Evolutionary conservation across 2,797 vertebrate genomes (phyloP).

Genomic region (Labroides dimidiatus): DNA sequence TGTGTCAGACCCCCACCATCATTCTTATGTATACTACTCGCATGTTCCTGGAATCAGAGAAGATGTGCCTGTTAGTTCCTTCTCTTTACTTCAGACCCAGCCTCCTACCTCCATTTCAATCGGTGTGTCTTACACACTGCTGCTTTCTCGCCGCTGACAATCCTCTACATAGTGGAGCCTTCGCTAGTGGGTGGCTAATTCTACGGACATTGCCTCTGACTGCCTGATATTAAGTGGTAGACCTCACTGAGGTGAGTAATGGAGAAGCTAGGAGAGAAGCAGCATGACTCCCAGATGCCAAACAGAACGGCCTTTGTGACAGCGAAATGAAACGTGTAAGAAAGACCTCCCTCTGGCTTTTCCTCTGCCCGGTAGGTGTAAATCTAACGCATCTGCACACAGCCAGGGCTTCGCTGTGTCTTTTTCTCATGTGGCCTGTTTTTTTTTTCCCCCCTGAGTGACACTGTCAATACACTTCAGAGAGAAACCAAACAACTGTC

Average conservation of each 20-base stretch:
- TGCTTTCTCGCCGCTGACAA: slow-evolving; percentile 56
- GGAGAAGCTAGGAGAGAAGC: slow-evolving; percentile 58
- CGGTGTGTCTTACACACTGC: slow-evolving; percentile 56
- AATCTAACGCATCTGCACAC: slow-evolving; percentile 58
- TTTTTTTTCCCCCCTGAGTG: slow-evolving; percentile 56
- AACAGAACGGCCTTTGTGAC: slow-evolving; percentile 68
- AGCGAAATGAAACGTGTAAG: slow-evolving; percentile 53
- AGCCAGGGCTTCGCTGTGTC: slow-evolving; percentile 39
- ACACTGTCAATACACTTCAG: slow-evolving; percentile 41
- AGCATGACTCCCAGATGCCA: slow-evolving; percentile 64
- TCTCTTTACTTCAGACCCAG: slow-evolving; percentile 66
- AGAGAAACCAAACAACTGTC: slow-evolving; percentile 29
- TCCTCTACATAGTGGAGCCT: slow-evolving; percentile 34
- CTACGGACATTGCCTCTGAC: slow-evolving; percentile 66
- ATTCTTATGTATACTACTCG: slow-evolving; percentile 73
- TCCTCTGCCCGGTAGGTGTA: slow-evolving; percentile 51
- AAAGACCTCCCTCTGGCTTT: slow-evolving; percentile 23
- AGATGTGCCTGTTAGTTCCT: slow-evolving; percentile 76
- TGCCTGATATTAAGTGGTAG: slow-evolving; percentile 70
- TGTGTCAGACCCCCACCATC: slow-evolving; percentile 73
- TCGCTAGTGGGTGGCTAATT: slow-evolving; percentile 69
- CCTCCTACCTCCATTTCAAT: slow-evolving; percentile 65
- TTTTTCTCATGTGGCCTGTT: slow-evolving; percentile 34
- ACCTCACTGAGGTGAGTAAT: slow-evolving; percentile 67
- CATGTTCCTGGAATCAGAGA: slow-evolving; percentile 74